Base-by-base conservation (phyloP, 2,113 vertebrate species). In the Percina caprodes region DNA sequence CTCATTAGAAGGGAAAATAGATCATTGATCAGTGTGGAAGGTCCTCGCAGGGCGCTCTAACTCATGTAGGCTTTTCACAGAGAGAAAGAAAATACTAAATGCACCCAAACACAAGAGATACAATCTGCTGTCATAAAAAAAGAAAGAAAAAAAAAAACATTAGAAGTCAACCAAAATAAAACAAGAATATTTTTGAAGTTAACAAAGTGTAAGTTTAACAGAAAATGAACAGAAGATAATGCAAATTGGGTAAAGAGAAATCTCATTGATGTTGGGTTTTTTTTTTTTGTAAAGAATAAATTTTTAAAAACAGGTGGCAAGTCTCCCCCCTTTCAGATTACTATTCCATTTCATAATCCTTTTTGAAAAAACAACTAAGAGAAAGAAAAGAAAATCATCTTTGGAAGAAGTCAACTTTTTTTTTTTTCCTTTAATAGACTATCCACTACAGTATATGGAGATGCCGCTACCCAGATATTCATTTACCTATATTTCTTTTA, bases 361-460 rank as follows among this genome's bases (percentile, higher is more conserved):
- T 87, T 86, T 86, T 86, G 70, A 86, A 88, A 92, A 88, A 92
- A 90, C 70, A 88, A 91, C 86, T 91, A 92, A 92, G 66, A 82
- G 70, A 92, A 92, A 93, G 87, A 88, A 91, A 92, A 92, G 87
- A 87, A 89, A 95, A 93, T 94, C 88, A 96, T 97, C 96, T 97
- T 98, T 97, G 96, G 96, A 96, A 96, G 92, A 95, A 96, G 91
- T 92, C 90, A 89, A 94, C 73, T 91, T 39, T 42, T 87, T 11
- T 42, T 89, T 92, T 69, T 93, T 88, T 93, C 82, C 84, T 91
- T 90, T 90, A 92, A 93, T 93, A 93, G 77, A 94, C 95, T 94
- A 96, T 95, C 92, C 92, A 94, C 96, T 97, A 97, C 95, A 93
- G 95, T 96, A 95, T 92, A 96, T 96, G 96, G 95, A 96, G 94